Evolutionary conservation across 2,888 invertebrate species (phyloP).

Genomic region (Trypoxylon attenuatum): DNA sequence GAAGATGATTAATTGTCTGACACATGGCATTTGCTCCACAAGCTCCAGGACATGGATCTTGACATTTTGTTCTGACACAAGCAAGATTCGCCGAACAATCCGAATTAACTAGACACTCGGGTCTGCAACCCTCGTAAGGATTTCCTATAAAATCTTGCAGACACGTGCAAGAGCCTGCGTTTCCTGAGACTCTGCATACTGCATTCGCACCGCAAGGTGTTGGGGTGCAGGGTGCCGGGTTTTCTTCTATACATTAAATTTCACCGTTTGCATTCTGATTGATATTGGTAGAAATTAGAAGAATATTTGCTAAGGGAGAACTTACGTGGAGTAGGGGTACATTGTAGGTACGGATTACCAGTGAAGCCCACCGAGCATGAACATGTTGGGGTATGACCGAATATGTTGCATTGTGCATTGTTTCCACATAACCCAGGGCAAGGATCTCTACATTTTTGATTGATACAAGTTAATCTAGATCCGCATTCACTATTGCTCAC

Average conservation of each 20-base stretch:
- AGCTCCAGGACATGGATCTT: constrained; percentile 75
- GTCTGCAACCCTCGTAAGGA: constrained; percentile 78
- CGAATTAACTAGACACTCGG: constrained; percentile 74
- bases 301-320: constrained; percentile 64
- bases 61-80: constrained; percentile 76
- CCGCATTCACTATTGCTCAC: constrained; percentile 75
- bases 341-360: constrained; percentile 83
- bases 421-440: constrained; percentile 76
- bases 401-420: constrained; percentile 73
- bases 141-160: constrained; percentile 82
- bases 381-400: constrained; percentile 76
- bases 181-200: constrained; percentile 82
- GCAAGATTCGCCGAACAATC: constrained; percentile 75
- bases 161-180: constrained; percentile 86
- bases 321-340: constrained; percentile 75
- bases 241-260: constrained; percentile 42
- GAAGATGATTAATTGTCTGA: constrained; percentile 85
- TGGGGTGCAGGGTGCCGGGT: constrained; percentile 79
- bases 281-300: background rate
- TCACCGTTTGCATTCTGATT: too few relatives aligned
- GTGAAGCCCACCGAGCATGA: constrained; percentile 77
- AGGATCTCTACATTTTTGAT: constrained; percentile 76
- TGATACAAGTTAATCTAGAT: constrained; percentile 74
- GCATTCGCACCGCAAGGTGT: constrained; percentile 87
- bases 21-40: constrained; percentile 80